Conservation (phyloP, 2,888 invertebrate species). For the Brachypalpus laphriformis region DNA sequence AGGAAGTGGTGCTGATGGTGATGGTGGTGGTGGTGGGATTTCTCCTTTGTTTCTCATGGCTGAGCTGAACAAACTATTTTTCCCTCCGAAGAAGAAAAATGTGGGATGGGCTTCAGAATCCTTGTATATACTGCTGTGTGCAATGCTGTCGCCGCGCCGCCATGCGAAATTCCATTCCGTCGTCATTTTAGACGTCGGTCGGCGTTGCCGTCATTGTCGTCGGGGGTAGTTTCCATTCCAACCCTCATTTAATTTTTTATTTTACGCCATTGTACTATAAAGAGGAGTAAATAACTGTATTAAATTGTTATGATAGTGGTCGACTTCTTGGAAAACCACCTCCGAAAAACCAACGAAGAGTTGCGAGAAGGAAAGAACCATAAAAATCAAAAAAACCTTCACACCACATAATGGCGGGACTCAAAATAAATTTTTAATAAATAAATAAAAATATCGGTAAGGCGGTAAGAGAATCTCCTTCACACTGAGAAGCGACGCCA, state of each 20-base stretch:
- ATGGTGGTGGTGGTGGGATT: conserved; percentile 19
- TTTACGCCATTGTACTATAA: conserved; percentile 62
- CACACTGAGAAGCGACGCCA: neutral
- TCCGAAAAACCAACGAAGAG: neutral
- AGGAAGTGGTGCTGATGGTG: conserved; percentile 4
- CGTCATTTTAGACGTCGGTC: conserved; percentile 62
- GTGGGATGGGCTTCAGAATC: conserved; percentile 70
- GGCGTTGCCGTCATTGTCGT: conserved; percentile 11
- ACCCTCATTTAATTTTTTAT: conserved; percentile 22
- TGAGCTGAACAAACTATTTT: conserved; percentile 52
- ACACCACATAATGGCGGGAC: conserved; percentile 57
- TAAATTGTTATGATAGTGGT: conserved; percentile 70
- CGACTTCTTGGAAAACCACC: conserved; percentile 42
- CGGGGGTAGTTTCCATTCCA: conserved; percentile 61
- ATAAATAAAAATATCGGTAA: neutral
- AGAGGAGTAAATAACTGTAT: conserved; percentile 71
- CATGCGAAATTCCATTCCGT: conserved; percentile 67
- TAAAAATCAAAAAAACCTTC: conserved; percentile 24
- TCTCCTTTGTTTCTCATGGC: conserved; percentile 24
- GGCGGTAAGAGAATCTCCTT: neutral
- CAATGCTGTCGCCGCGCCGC: conserved; percentile 64
- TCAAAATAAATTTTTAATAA: conserved; percentile 49
- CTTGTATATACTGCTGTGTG: conserved; percentile 33
- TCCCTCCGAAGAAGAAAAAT: conserved; percentile 30
- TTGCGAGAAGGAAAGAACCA: neutral